Conservation (phyloP, 2,888 invertebrate genomes). For the Julus scandinavius region DNA sequence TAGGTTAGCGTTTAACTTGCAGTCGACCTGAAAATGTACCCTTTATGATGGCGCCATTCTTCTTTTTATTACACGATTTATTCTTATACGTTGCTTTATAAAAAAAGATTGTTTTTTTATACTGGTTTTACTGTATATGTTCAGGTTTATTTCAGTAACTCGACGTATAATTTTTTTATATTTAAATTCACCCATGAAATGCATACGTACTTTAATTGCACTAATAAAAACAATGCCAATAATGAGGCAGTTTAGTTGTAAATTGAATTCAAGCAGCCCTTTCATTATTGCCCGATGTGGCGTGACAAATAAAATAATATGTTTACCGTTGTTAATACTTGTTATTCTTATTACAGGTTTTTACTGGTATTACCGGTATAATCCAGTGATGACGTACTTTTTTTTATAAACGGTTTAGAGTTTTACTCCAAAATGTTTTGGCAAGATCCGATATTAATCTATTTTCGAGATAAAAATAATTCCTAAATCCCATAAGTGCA, state of each 20-base stretch:
- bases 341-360: not conserved
- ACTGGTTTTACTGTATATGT: not conserved
- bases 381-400: not conserved
- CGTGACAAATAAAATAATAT: not conserved
- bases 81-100: not conserved
- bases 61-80: not conserved
- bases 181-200: slow-evolving; percentile 4
- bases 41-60: slow-evolving; percentile 10
- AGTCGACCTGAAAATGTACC: not conserved
- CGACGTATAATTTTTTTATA: not conserved
- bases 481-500: not conserved
- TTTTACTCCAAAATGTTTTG: slow-evolving; percentile 11
- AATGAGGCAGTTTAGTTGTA: not conserved
- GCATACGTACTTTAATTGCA: not conserved
- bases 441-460: not conserved
- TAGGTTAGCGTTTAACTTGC: not conserved
- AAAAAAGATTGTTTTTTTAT: not conserved
- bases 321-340: not conserved
- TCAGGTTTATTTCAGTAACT: not conserved
- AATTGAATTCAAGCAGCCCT: not conserved
- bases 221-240: not conserved
- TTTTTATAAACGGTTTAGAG: not conserved
- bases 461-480: not conserved
- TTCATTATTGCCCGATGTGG: not conserved
- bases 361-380: not conserved